Base-by-base conservation (phyloP, 2,797 vertebrate species). In the Poecilia gillii region DNA sequence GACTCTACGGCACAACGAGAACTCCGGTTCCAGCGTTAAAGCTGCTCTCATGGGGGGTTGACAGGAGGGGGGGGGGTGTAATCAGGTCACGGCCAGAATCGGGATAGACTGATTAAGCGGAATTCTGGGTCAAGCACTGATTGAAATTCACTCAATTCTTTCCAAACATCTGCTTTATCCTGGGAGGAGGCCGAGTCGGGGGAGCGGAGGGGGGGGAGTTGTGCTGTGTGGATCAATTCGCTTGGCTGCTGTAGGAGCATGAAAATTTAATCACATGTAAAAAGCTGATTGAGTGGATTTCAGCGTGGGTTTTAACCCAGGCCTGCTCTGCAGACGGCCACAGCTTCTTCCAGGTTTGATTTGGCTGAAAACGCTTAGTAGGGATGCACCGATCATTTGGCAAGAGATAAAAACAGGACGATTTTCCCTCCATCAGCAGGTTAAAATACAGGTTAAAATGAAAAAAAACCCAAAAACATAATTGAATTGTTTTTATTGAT, bases 101-200 rank as follows among this genome's bases (percentile, higher is more conserved):
- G 86, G 87, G 84, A 82, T 88, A 78, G 81, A 90, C 86, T 92
- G 92, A 93, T 93, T 92, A 93, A 91, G 91, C 85, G 81, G 80
- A 76, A 83, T 93, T 93, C 91, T 93, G 89, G 92, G 93, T 93
- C 93, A 93, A 92, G 88, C 87, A 81, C 87, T 91, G 92, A 91
- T 92, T 92, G 90, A 82, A 88, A 92, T 90, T 86, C 90, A 87
- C 87, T 87, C 85, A 75, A 82, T 88, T 85, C 78, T 80, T 87
- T 80, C 77, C 76, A 82, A 87, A 90, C 92, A 94, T 93, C 93
- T 93, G 94, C 91, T 91, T 91, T 62, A 91, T 92, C 86, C 90
- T 76, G 74, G 43, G 71, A 33, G 78, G 76, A 84, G 76, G 82
- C 86, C 81, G 70, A 31, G 49, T 23, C 1, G 45, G 55, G 33